Conservation (phyloP, 1,140 invertebrate species). For the Piezodorus guildinii region DNA sequence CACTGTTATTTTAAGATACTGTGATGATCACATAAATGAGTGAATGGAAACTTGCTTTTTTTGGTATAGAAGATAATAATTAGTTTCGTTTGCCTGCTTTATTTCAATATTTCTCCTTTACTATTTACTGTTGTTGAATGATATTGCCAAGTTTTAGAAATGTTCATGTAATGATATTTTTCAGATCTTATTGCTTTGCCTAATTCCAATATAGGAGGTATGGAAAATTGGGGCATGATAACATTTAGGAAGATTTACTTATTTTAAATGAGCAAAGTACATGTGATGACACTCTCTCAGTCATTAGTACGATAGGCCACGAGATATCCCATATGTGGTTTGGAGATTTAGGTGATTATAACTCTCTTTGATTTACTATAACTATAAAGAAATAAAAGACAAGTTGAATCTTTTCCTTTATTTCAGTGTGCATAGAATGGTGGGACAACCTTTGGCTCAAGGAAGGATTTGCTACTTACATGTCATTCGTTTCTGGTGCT, state of each 20-base stretch:
- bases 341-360: slow-evolving; percentile 55
- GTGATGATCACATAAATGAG: too few relatives aligned
- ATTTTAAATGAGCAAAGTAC: background rate
- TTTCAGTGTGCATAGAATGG: slow-evolving; percentile 74
- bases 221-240: slow-evolving; percentile 22
- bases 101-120: too few relatives aligned
- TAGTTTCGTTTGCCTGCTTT: too few relatives aligned
- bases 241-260: slow-evolving; percentile 10
- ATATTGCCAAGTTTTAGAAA: too few relatives aligned
- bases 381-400: background rate
- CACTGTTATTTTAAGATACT: too few relatives aligned
- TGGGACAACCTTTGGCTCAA: slow-evolving; percentile 90
- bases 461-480: slow-evolving; percentile 81
- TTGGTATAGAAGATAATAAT: too few relatives aligned
- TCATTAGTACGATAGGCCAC: slow-evolving; percentile 70
- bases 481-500: slow-evolving; percentile 67
- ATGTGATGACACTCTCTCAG: slow-evolving; percentile 52
- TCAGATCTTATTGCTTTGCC: slow-evolving; percentile 18
- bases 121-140: too few relatives aligned
- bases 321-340: slow-evolving; percentile 88
- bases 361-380: background rate
- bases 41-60: too few relatives aligned
- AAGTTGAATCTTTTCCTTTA: background rate
- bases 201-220: slow-evolving; percentile 8
- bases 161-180: background rate